A percentile compares a stretch with the other conserved stretches of the same genome.
These are phyloP conservation scores for Harmothoe impar DNA, from an alignment of 2,888 invertebrate genomes.

Conservation along the genomic window DNA sequence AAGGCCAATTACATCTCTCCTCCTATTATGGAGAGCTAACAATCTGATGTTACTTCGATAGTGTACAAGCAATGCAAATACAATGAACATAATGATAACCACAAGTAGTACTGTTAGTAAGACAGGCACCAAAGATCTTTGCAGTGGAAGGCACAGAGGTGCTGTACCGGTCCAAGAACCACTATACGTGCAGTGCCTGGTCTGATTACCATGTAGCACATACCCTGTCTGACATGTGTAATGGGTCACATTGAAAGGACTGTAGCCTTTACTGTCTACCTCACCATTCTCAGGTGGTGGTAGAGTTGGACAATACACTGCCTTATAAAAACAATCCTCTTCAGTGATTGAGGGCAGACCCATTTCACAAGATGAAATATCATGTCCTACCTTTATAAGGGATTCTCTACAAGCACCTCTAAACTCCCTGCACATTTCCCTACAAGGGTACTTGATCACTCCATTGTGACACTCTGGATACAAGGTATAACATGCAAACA, in stretches of 20 bases:
- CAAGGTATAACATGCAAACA: neutral
- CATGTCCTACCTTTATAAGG: neutral
- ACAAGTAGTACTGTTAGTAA: neutral
- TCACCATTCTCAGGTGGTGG: neutral
- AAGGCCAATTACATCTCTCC: too few relatives aligned
- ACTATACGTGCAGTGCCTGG: neutral
- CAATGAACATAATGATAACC: neutral
- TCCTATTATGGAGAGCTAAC: too few relatives aligned
- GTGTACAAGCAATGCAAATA: too few relatives aligned
- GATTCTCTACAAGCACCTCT: neutral
- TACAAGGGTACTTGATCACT: neutral
- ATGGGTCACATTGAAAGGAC: neutral
- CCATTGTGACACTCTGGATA: neutral
- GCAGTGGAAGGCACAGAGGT: neutral
- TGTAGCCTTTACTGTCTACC: neutral
- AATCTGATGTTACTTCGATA: too few relatives aligned
- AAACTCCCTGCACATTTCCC: neutral
- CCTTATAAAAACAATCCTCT: neutral
- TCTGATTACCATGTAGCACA: neutral
- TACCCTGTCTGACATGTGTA: neutral
- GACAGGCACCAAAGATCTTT: neutral
- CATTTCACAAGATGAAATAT: neutral
- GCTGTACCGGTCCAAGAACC: neutral
- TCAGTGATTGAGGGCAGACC: neutral
- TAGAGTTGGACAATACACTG: neutral